Evolutionary conservation across 2,888 invertebrate genomes (phyloP), one percentile per base, ranked within the genome.

Genomic region (Congeria kusceri): DNA sequence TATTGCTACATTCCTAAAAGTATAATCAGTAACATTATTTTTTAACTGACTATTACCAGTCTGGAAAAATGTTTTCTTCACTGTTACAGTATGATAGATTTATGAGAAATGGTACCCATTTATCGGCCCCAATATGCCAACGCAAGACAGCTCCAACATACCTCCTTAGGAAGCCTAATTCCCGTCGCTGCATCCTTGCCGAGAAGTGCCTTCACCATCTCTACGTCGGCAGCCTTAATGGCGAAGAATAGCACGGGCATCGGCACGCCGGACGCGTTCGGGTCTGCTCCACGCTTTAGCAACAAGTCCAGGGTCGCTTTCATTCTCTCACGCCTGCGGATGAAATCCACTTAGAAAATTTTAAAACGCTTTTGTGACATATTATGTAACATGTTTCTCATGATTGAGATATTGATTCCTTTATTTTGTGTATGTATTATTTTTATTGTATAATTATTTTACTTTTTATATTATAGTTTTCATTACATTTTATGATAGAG

Each of bases 161-260:
- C 93, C 89, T 92, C 89, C 66, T 88, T 88, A 9, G 90, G 87
- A 29, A 93, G 88, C 18, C 77, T 84, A 18, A 88, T 84, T 49
- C 81, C 82, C 20, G 93, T 90, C 0, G 89, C 87, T 0, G 93
- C 93, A 23, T 92, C 91, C 78, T 92, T 93, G 67, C 88, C 53
- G 23, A 93, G 84, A 44, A 93, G 83, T 5, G 87, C 80, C 49
- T 88, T 88, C 20, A 93, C 93, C 83, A 93, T 91, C 27, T 92
- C 91, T 3, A 93, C 91, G 84, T 93, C 93, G 3, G 91, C 93
- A 39, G 93, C 91, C 71, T 92, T 92, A 58, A 93, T 90, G n/a
- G 93, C 93, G 76, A 93, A 93, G 86, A 92, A 92, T 15, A 93
- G 83, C 18, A 91, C 90, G 3, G 93, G 93, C 91, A 93, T 92